Evolutionary conservation across 2,797 vertebrate genomes (phyloP), one percentile per base, ranked within the genome.

Genomic region (Malacoctenus gilli): DNA sequence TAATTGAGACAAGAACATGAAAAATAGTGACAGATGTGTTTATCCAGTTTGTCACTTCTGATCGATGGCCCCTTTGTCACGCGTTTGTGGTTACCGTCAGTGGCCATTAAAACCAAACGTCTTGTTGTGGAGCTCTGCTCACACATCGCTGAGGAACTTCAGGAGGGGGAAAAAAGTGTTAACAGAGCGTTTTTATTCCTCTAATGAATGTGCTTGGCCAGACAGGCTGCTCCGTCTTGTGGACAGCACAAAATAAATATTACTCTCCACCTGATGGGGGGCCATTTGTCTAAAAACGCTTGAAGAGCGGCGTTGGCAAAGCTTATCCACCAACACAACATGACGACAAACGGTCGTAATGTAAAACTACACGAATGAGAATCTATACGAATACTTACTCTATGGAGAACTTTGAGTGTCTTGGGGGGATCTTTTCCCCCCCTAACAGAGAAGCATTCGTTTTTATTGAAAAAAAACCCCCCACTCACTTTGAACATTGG

Each of bases 101-200:
- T 39, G 32, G 49, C 39, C 55, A 82, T 79, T 84, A 59, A 68
- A 61, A 72, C 39, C 39, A 67, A 75, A 68, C 54, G 46, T 75
- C 64, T 60, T 57, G 28, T 55, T 73, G 61, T 68, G 16, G 69
- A 58, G 30, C 51, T 70, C 8, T 40, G 25, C 49, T 58, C 52
- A 36, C 39, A 62, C 60, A 36, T 41, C 59, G 46, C 60, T 61
- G 37, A 67, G 34, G 38, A 47, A 77, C 53, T 66, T 50, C 57
- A 31, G 39, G 13, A 19, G 41, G n/a, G n/a, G n/a, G n/a, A n/a
- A 38, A 56, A 57, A 66, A 61, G 6, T 65, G 66, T 66, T 55
- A 41, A 62, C 44, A 25, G 56, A 70, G 44, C 47, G n/a, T 63
- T 80, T 74, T 28, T 9, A 52, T 32, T 68, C 11, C 41, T 43